These are phyloP conservation scores for Calosoma granatense DNA, from an alignment of 1,140 invertebrate genomes.

Conservation along the genomic window DNA sequence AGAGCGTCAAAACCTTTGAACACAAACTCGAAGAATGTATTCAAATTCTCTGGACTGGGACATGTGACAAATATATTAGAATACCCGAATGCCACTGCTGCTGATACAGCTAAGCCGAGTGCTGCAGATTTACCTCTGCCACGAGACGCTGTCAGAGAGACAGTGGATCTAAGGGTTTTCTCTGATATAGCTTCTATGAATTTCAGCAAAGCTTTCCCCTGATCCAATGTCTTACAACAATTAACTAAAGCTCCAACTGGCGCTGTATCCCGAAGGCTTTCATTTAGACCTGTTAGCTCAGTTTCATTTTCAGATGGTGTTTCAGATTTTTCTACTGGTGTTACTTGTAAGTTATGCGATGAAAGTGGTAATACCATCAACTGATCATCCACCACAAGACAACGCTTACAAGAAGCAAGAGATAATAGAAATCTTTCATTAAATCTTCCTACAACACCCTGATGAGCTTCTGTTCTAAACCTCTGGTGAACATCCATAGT, in stretches of 20 bases:
- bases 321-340: constrained; percentile 46
- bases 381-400: constrained; percentile 90
- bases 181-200: constrained; percentile 94
- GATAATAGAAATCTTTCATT: constrained; percentile 96
- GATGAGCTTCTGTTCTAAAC: constrained; percentile 86
- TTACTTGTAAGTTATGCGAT: constrained; percentile 73
- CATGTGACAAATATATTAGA: constrained; percentile 98
- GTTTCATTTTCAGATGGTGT: constrained; percentile 36
- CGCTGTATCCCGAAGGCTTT: constrained; percentile 69
- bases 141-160: constrained; percentile 90
- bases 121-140: constrained; percentile 98
- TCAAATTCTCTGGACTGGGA: constrained; percentile 96
- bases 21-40: constrained; percentile 95
- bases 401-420: constrained; percentile 74
- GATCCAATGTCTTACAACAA: constrained; percentile 88
- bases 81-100: constrained; percentile 78
- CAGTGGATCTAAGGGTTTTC: constrained; percentile 79
- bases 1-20: constrained; percentile 94
- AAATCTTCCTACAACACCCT: constrained; percentile 86
- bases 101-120: constrained; percentile 86
- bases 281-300: constrained; percentile 62
- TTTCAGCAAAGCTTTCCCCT: constrained; percentile 85
- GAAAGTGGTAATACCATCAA: constrained; percentile 88
- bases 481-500: constrained; percentile 98
- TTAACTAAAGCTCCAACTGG: constrained; percentile 84